phyloP scores from a whole-genome alignment of 2,113 vertebrate species.

The Cromileptes altivelis region DNA sequence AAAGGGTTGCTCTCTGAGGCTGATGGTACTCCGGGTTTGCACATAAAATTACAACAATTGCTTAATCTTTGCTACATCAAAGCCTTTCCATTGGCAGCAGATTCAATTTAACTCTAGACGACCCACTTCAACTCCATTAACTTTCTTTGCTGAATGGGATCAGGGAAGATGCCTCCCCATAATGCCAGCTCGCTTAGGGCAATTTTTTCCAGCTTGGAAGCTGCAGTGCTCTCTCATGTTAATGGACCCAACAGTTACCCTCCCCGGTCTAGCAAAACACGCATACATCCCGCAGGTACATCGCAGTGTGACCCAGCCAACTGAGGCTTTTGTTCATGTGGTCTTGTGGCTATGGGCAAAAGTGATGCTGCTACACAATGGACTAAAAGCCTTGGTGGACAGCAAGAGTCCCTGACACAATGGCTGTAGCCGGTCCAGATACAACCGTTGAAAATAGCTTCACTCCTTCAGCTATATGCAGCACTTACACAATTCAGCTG shows the following conservation, averaged over 20 bases:
- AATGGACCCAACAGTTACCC: constrained; percentile 77
- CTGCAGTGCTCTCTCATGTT: constrained; percentile 70
- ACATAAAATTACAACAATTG: constrained; percentile 60
- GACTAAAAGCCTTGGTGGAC: constrained; percentile 75
- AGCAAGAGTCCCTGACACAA: constrained; percentile 60
- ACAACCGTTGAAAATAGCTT: constrained; percentile 57
- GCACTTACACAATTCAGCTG: constrained; percentile 41
- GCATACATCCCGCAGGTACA: constrained; percentile 69
- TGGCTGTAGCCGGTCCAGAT: constrained; percentile 55
- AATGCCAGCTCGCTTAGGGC: constrained; percentile 68
- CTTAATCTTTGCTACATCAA: constrained; percentile 73
- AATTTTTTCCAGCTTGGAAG: constrained; percentile 66
- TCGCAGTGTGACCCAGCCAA: constrained; percentile 68
- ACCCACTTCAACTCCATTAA: constrained; percentile 81
- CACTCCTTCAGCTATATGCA: constrained; percentile 43
- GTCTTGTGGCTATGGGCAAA: constrained; percentile 67
- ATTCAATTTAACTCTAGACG: constrained; percentile 71
- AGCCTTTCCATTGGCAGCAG: constrained; percentile 64
- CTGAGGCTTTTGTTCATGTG: constrained; percentile 72
- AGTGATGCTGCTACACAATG: constrained; percentile 69
- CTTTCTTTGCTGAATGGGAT: constrained; percentile 71
- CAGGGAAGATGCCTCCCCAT: constrained; percentile 65
- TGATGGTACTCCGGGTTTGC: constrained; percentile 34
- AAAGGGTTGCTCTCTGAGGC: constrained; percentile 30
- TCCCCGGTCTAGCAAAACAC: constrained; percentile 69